Conservation (phyloP, 2,797 vertebrate genomes). For the Leptatherina wallacei region DNA sequence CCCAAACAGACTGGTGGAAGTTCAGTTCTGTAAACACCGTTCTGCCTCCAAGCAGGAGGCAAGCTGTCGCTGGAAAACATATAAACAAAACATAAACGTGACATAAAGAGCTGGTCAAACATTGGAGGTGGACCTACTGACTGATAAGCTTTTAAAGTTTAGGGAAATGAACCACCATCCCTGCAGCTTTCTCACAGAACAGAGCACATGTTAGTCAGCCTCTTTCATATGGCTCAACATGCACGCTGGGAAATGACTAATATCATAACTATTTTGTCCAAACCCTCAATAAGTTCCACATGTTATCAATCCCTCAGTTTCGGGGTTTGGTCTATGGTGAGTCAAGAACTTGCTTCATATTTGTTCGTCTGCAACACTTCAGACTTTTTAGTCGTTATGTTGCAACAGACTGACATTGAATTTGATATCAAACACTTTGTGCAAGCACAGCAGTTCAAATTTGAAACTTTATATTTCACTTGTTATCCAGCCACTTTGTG, state of each 20-base stretch:
- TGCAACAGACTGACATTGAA: slow-evolving; percentile 43
- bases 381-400: slow-evolving; percentile 23
- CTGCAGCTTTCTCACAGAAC: slow-evolving; percentile 5
- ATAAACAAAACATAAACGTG: too few species aligned
- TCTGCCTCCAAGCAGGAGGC: slow-evolving; percentile 9
- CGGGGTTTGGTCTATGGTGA: slow-evolving; percentile 15
- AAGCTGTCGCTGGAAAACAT: slow-evolving; percentile 11
- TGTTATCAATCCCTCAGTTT: slow-evolving; percentile 62
- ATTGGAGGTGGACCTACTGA: not conserved
- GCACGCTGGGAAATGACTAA: slow-evolving; percentile 71
- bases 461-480: slow-evolving; percentile 12
- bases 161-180: not conserved
- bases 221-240: slow-evolving; percentile 22
- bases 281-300: slow-evolving; percentile 68
- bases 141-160: not conserved
- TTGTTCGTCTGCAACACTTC: slow-evolving; percentile 19
- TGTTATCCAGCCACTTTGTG: not conserved
- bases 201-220: slow-evolving; percentile 29
- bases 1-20: not conserved
- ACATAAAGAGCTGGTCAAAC: not conserved
- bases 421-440: slow-evolving; percentile 26
- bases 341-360: slow-evolving; percentile 24
- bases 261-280: slow-evolving; percentile 51
- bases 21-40: slow-evolving; percentile 7
- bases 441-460: slow-evolving; percentile 18